Conservation (phyloP, 2,888 invertebrate genomes). For the Eumacrocentrus americanus region DNA sequence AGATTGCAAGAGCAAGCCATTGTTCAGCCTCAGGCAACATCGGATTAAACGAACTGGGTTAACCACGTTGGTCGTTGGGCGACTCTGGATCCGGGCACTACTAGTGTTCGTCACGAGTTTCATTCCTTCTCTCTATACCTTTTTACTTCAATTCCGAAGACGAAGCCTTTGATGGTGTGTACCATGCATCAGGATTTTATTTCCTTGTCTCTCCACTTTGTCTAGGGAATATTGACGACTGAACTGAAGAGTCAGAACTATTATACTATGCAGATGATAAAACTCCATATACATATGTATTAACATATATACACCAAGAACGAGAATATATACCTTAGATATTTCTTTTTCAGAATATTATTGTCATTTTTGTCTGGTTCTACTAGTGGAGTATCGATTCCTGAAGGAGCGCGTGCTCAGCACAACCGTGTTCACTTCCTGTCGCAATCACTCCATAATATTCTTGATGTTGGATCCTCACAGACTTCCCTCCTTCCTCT, state of each 20-base stretch:
- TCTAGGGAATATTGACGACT: no score
- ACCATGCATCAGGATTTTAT: no score
- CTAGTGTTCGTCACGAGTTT: background rate
- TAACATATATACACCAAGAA: background rate
- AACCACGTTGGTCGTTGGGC: background rate
- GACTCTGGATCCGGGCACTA: no score
- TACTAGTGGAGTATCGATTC: background rate
- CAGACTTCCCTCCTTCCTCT: no score
- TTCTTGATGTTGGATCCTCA: background rate
- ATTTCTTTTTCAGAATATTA: no score
- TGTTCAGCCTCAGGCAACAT: background rate
- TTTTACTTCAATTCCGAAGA: background rate
- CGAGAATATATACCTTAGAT: no score
- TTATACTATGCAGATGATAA: background rate
- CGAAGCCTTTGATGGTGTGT: no score
- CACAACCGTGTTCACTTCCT: background rate
- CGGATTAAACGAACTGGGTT: background rate
- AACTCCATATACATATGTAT: background rate
- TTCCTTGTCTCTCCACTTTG: no score
- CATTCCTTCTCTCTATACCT: background rate
- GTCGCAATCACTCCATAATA: background rate
- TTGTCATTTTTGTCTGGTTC: background rate
- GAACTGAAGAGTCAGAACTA: no score
- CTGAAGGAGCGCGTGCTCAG: background rate
- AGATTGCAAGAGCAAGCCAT: background rate